Conservation (phyloP, 2,113 vertebrate species). For the Tretioscincus oriximinensis region DNA sequence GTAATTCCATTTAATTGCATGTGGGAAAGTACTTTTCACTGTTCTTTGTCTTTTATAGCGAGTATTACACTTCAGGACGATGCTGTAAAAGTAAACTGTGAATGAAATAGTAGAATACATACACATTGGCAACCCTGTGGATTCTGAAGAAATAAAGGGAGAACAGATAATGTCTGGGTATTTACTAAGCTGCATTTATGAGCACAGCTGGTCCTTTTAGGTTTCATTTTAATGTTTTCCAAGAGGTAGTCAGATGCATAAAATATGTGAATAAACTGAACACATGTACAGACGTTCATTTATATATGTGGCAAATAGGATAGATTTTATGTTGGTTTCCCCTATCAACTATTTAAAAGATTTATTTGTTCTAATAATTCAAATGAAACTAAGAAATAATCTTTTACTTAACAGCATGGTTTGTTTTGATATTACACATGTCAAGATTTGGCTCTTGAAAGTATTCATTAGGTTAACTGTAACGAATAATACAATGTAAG, state of each 20-base stretch:
- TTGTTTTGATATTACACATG: conserved; percentile 31
- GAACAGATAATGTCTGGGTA: conserved; percentile 48
- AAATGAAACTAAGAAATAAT: conserved; percentile 38
- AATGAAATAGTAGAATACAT: conserved; percentile 55
- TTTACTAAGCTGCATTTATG: conserved; percentile 56
- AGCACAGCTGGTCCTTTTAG: conserved; percentile 49
- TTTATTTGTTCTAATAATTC: neutral
- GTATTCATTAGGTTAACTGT: conserved; percentile 1
- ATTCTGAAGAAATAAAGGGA: conserved; percentile 43
- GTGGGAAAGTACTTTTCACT: conserved; percentile 51
- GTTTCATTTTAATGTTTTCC: conserved; percentile 57
- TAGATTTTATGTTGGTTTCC: conserved; percentile 20
- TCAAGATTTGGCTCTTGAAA: conserved; percentile 24
- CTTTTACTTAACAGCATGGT: conserved; percentile 1
- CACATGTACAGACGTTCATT: conserved; percentile 34
- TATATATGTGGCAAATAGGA: conserved; percentile 33
- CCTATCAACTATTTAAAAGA: neutral
- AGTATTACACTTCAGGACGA: conserved; percentile 50
- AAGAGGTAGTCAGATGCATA: conserved; percentile 53
- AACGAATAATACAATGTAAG: no score
- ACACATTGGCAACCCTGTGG: conserved; percentile 35
- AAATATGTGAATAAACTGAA: conserved; percentile 46
- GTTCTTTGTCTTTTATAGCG: conserved; percentile 52
- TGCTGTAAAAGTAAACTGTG: conserved; percentile 61
- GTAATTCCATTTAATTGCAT: conserved; percentile 54